These are phyloP conservation scores for Diarsia rubi DNA, from an alignment of 2,888 invertebrate species.

Conservation along the genomic window DNA sequence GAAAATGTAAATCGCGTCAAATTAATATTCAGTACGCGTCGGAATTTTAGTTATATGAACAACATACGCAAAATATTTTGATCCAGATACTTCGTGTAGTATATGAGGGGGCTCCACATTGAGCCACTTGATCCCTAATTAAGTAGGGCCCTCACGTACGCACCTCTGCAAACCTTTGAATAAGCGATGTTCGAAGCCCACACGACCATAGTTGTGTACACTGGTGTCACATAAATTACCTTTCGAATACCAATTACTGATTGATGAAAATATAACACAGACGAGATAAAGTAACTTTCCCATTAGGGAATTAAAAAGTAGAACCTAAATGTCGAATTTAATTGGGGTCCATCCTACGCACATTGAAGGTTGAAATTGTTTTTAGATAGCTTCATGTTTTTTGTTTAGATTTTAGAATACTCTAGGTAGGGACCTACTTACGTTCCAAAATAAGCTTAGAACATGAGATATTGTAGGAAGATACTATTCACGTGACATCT, in stretches of 20 bases:
- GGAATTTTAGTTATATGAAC: slow-evolving; percentile 51
- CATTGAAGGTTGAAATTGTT: background rate
- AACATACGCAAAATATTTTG: slow-evolving; percentile 64
- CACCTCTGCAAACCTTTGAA: slow-evolving; percentile 78
- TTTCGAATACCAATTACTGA: slow-evolving; percentile 45
- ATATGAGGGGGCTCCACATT: slow-evolving; percentile 57
- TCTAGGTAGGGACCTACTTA: background rate
- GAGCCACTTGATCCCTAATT: slow-evolving; percentile 80
- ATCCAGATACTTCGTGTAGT: slow-evolving; percentile 46
- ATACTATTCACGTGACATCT: background rate
- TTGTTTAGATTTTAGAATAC: slow-evolving; percentile 8
- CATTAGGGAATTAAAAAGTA: slow-evolving; percentile 37
- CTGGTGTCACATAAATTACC: slow-evolving; percentile 38
- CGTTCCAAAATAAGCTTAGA: background rate
- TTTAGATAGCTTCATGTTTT: slow-evolving; percentile 17
- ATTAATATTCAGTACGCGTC: slow-evolving; percentile 63
- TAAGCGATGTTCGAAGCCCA: slow-evolving; percentile 69
- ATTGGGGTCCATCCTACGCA: slow-evolving; percentile 26
- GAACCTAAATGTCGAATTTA: slow-evolving; percentile 17
- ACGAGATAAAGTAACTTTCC: slow-evolving; percentile 18
- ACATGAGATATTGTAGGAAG: background rate
- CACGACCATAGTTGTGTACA: slow-evolving; percentile 57
- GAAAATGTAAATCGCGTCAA: slow-evolving; percentile 46
- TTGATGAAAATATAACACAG: slow-evolving; percentile 29
- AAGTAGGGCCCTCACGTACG: slow-evolving; percentile 79